phyloP scores from a whole-genome alignment of 2,113 vertebrate species.

The Protomyctophum bolini region DNA sequence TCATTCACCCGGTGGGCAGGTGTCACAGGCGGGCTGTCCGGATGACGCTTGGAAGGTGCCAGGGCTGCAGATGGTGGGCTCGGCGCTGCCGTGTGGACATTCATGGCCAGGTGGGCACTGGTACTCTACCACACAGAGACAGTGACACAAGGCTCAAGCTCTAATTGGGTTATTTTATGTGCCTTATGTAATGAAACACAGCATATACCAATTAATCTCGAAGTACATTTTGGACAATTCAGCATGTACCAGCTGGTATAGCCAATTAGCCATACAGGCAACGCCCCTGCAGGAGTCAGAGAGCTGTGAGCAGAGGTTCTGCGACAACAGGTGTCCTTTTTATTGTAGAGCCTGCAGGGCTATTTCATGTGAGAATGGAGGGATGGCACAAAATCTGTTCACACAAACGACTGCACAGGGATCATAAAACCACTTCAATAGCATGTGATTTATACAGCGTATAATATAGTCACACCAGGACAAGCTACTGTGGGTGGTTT shows the following conservation, averaged over 20 bases:
- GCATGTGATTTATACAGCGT: not conserved
- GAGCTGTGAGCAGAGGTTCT: conserved; percentile 25
- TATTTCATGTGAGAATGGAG: conserved; percentile 61
- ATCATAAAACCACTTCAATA: conserved; percentile 16
- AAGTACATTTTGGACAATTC: not conserved
- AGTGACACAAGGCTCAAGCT: conserved; percentile 14
- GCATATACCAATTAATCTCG: not conserved
- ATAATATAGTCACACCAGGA: too few relatives aligned
- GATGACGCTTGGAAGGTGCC: conserved; percentile 83
- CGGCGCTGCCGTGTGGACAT: conserved; percentile 81
- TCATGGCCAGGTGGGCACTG: conserved; percentile 82
- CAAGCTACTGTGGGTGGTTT: too few relatives aligned
- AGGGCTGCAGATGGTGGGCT: conserved; percentile 78
- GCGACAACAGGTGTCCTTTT: conserved; percentile 28
- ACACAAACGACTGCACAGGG: conserved; percentile 6
- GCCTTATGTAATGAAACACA: not conserved
- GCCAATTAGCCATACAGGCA: conserved; percentile 6
- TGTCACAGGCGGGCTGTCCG: conserved; percentile 62
- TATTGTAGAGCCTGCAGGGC: conserved; percentile 41
- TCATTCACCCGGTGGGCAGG: conserved; percentile 74
- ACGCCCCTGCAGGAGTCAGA: conserved; percentile 33
- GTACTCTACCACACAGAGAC: conserved; percentile 53
- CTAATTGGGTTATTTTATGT: conserved; percentile 12
- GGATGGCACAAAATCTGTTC: conserved; percentile 31
- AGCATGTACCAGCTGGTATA: not conserved